Evolutionary conservation across 1,140 invertebrate genomes (phyloP), one percentile per base, ranked within the genome.

Genomic region (Eriocheir sinensis): DNA sequence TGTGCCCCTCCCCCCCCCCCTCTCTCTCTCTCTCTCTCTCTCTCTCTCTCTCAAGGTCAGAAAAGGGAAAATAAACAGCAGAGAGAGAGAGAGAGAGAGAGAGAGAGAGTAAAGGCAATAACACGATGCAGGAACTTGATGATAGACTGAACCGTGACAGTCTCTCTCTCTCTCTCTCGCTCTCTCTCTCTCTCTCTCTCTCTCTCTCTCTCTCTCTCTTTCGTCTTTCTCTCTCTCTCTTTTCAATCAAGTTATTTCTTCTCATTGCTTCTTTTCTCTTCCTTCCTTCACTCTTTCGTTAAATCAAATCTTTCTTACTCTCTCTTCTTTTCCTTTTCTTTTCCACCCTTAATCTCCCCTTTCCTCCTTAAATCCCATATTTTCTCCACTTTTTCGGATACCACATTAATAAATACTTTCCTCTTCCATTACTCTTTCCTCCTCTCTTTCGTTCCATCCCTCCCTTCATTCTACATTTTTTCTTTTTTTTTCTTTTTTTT

Each of bases 11-110:
- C n/a, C n/a, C n/a, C n/a, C n/a, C n/a, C n/a, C n/a, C n/a, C n/a
- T n/a, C n/a, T n/a, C n/a, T n/a, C n/a, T n/a, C n/a, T n/a, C n/a
- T n/a, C n/a, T n/a, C n/a, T n/a, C n/a, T n/a, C n/a, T n/a, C n/a
- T n/a, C n/a, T n/a, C n/a, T n/a, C n/a, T n/a, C n/a, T n/a, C n/a
- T n/a, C n/a, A n/a, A n/a, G n/a, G n/a, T n/a, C n/a, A n/a, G 44
- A 48, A 48, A 15, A 48, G 44, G 44, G 44, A 48, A 48, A 48
- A 15, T 8, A 48, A 48, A 48, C 4, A 48, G 4, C 44, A 60
- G 53, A 60, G 53, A 60, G 53, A 60, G 53, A 60, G 53, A 60
- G 53, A 60, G 53, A 60, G 53, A 60, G 53, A 60, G 53, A 60
- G 53, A 60, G 21, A 60, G 53, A 27, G 53, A 60, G 53, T 9